Evolutionary conservation across 1,140 invertebrate genomes (phyloP).

Genomic region (Drosophila chauvacae): DNA sequence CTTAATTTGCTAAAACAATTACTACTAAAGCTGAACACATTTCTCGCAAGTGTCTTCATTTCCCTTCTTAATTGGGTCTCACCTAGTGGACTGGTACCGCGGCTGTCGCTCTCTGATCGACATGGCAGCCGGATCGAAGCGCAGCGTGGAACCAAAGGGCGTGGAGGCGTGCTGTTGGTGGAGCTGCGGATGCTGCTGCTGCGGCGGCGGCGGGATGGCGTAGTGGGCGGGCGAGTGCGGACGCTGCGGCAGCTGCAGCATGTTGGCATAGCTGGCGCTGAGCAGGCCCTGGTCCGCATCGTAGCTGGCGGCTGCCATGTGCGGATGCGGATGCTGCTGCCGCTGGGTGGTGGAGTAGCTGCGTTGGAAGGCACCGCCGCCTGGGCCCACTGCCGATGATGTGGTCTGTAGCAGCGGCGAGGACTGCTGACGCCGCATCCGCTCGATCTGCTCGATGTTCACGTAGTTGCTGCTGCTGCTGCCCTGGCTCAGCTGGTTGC

Average conservation of each 20-base stretch:
- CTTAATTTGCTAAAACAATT: background rate
- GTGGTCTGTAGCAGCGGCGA: conserved; percentile 59
- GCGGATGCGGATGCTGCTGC: conserved; percentile 73
- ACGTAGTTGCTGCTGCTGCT: conserved; percentile 85
- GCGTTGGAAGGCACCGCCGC: conserved; percentile 63
- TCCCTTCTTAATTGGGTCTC: background rate
- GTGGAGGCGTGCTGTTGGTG: conserved; percentile 51
- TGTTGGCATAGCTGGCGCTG: conserved; percentile 69
- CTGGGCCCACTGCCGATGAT: conserved; percentile 12
- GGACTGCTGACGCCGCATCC: conserved; percentile 83
- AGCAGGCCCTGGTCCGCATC: conserved; percentile 62
- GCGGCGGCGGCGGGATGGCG: conserved; percentile 54
- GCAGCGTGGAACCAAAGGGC: conserved; percentile 53
- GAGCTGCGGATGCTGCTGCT: conserved; percentile 49
- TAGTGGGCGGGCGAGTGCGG: conserved; percentile 67
- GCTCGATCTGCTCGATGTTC: conserved; percentile 86
- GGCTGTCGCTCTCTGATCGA: conserved; percentile 55
- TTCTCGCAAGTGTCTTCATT: background rate
- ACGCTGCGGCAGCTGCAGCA: conserved; percentile 62
- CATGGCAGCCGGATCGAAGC: conserved; percentile 49
- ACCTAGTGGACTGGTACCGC: conserved; percentile 62
- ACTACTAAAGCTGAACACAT: background rate
- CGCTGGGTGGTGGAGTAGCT: conserved; percentile 81
- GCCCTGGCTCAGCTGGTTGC: conserved; percentile 53
- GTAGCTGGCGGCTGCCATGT: conserved; percentile 52